Evolutionary conservation across 2,113 vertebrate genomes (phyloP).

Genomic region (Tupaia tana): DNA sequence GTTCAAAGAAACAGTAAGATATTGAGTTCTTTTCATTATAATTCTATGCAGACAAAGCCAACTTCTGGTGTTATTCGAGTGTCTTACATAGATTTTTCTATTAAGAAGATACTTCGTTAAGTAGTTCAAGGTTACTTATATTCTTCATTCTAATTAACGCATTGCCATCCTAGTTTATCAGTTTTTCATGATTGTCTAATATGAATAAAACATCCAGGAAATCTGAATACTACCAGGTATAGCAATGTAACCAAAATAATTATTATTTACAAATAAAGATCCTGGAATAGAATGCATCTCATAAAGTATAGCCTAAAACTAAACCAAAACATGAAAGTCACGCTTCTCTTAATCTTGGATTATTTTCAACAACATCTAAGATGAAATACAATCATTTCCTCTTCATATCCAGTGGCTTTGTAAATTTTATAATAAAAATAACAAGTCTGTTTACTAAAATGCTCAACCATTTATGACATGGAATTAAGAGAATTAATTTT

Average conservation of each 20-base stretch:
- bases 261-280: neutral
- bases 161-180: neutral
- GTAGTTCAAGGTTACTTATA: neutral
- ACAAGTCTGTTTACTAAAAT: neutral
- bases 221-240: neutral
- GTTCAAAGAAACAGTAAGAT: neutral
- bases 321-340: neutral
- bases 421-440: neutral
- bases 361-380: neutral
- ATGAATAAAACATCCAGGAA: neutral
- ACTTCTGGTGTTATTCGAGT: neutral
- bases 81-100: neutral
- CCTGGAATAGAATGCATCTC: neutral
- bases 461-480: conserved; percentile 5
- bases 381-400: neutral
- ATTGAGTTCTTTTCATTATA: neutral
- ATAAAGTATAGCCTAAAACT: neutral
- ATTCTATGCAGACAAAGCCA: neutral
- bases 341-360: neutral
- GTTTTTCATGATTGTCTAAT: neutral
- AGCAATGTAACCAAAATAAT: neutral
- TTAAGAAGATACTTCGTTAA: neutral
- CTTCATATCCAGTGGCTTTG: neutral
- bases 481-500: neutral
- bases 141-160: neutral